Evolutionary conservation across 2,113 vertebrate species (phyloP).

Genomic region (Parus major): DNA sequence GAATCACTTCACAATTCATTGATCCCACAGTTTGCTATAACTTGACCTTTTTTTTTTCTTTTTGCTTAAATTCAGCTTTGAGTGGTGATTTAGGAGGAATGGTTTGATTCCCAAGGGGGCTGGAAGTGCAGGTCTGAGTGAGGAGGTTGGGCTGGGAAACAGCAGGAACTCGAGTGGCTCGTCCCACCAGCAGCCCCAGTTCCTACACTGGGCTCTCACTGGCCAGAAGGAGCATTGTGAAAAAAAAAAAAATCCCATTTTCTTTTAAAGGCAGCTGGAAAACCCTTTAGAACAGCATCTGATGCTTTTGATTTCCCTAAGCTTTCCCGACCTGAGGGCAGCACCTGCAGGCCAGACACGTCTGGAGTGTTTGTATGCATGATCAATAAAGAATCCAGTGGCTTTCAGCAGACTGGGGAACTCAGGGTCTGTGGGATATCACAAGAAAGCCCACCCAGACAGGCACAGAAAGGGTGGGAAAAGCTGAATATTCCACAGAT

Average conservation of each 20-base stretch:
- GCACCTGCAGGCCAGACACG: not conserved
- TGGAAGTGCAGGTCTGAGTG: not conserved
- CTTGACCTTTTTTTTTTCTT: not conserved
- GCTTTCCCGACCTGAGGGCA: not conserved
- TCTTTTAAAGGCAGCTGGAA: not conserved
- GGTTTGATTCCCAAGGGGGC: accelerated
- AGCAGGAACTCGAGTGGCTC: not conserved
- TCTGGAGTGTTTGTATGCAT: not conserved
- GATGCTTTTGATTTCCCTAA: not conserved
- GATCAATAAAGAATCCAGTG: constrained; percentile 10
- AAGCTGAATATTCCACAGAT: not conserved
- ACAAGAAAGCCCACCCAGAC: not conserved
- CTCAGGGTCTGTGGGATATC: not conserved
- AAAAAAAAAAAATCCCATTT: not conserved
- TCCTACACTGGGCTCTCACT: not conserved
- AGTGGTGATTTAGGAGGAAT: not conserved
- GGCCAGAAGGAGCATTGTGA: not conserved
- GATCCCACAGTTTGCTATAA: not conserved
- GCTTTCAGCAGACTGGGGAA: not conserved
- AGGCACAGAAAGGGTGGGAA: not conserved
- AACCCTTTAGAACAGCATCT: not conserved
- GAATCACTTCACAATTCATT: not conserved
- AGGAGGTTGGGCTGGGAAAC: not conserved
- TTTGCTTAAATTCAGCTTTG: not conserved
- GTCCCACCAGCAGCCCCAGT: not conserved